A percentile compares a stretch with the other conserved stretches of the same genome.
phyloP scores from a whole-genome alignment of 2,797 vertebrate species.

The Neopelma chrysocephalum region DNA sequence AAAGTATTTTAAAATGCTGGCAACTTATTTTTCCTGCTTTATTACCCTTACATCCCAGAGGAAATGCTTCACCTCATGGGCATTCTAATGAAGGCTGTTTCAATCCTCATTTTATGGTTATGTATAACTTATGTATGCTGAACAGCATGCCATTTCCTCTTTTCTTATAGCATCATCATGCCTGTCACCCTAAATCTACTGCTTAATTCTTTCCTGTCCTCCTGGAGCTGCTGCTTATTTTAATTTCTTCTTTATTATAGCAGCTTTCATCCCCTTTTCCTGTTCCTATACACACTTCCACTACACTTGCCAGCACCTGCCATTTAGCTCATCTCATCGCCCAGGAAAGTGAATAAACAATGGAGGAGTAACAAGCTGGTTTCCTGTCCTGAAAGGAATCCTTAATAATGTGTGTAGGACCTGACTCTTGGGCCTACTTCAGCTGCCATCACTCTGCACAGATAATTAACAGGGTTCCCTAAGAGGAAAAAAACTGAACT shows the following conservation, averaged over 20 bases:
- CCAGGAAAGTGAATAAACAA: conserved; percentile 34
- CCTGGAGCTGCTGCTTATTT: background rate
- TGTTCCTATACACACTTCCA: background rate
- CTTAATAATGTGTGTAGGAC: background rate
- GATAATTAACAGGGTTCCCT: background rate
- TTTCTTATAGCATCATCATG: background rate
- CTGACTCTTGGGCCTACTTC: background rate
- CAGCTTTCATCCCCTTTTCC: background rate
- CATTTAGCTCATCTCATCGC: background rate
- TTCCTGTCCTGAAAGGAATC: conserved; percentile 19
- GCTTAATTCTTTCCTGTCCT: background rate
- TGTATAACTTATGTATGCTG: background rate
- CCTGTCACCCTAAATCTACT: background rate
- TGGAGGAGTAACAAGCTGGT: background rate
- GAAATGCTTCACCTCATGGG: background rate
- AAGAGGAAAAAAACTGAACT: background rate
- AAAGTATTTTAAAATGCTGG: background rate
- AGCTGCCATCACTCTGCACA: background rate
- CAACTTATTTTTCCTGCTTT: background rate
- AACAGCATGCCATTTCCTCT: background rate
- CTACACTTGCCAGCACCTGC: background rate
- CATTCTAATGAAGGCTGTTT: background rate
- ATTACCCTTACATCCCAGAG: background rate
- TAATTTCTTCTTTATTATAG: background rate
- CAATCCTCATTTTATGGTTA: background rate